Percentiles rank a stretch among this genome's conserved stretches.
Conservation (phyloP, 2,113 vertebrate genomes). For the Tragelaphus imberbis region DNA sequence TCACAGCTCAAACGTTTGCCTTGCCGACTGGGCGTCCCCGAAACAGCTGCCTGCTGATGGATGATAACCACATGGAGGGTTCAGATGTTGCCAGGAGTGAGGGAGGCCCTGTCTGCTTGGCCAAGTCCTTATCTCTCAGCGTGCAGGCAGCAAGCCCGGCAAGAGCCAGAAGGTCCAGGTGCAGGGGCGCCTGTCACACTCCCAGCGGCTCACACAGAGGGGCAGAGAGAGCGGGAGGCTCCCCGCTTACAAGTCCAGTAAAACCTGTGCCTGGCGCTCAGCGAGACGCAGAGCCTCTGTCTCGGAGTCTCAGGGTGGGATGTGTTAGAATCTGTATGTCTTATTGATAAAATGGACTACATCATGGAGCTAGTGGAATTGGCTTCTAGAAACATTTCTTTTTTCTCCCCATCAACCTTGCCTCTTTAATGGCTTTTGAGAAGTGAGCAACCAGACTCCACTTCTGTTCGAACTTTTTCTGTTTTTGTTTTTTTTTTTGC, state of each 20-base stretch:
- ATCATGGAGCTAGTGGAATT: not conserved
- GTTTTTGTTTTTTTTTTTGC: not conserved
- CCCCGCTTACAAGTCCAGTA: not conserved
- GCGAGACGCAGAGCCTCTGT: accelerated
- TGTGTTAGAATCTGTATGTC: not conserved
- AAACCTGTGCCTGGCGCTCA: not conserved
- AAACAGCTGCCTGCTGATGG: constrained; percentile 52
- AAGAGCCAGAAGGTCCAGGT: not conserved
- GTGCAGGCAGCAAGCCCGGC: constrained; percentile 6
- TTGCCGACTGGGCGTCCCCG: not conserved
- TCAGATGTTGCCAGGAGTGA: not conserved
- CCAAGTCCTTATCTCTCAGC: constrained; percentile 31
- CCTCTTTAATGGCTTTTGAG: not conserved
- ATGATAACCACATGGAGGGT: not conserved
- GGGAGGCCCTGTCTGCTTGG: not conserved
- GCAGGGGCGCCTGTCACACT: not conserved
- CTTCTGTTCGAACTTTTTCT: not conserved
- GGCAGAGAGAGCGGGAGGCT: accelerated
- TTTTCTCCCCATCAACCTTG: not conserved
- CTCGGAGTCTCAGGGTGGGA: not conserved
- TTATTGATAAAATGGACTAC: not conserved
- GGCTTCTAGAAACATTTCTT: not conserved
- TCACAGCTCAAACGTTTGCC: not conserved
- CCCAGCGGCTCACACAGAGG: not conserved
- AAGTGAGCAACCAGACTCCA: not conserved